Base-by-base conservation (phyloP, 2,888 invertebrate genomes). In the Lissocephala sabroskyi region DNA sequence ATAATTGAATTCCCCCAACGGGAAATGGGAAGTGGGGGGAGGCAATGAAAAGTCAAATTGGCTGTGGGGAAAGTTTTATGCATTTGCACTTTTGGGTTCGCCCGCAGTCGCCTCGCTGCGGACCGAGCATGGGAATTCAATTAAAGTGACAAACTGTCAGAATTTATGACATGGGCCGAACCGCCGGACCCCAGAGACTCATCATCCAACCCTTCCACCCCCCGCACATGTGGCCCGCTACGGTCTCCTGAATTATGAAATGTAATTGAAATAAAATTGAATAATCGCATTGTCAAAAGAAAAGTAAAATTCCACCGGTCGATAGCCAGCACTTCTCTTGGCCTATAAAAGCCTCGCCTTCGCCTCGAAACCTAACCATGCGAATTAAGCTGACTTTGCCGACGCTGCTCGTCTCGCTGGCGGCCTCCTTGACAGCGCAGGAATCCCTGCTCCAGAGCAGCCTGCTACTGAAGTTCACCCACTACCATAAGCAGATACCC, bases 401-500 rank as follows among this genome's bases (percentile, higher is more conserved):
- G 3, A 23, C 4, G 4, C 23, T 23, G 3, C 4, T 23, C 23
- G 23, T 23, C n/a, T n/a, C n/a, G n/a, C n/a, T n/a, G n/a, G 19
- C 9, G 10, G 61, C 16, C 0, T 14, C 14, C 1, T 3, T 6
- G 17, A 57, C 41, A 17, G 56, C 77, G n/a, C n/a, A n/a, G n/a
- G n/a, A n/a, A n/a, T n/a, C n/a, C 1, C n/a, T 42, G 41, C 42
- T 70, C 45, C 79, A 71, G 46, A 67, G 71, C 19, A 62, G 77
- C 18, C 59, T 84, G 62, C 70, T 83, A 54, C 47, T 74, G 56
- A 70, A 81, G 56, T 80, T 82, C 51, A 75, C 76, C 10, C 46
- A 58, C 51, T 59, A 60, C 52, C 64, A 80, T 58, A 82, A 83
- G 60, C 68, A 79, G 61, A 82, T 82, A 59, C 65, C 77, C 40